Conservation (phyloP, 2,888 invertebrate genomes). For the Tenthredo notha region DNA sequence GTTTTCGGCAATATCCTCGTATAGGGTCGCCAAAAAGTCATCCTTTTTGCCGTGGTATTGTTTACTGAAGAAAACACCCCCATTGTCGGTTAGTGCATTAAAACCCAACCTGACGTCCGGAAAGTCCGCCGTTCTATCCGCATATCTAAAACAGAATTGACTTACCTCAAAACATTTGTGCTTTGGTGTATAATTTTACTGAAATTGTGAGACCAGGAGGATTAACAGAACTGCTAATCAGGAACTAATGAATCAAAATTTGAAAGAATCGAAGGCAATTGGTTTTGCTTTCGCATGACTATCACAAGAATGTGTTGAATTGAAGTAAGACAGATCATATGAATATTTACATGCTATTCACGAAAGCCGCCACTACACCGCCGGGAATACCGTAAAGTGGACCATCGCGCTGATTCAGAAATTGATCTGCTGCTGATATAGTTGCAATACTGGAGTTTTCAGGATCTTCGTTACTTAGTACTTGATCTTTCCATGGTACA, state of each 20-base stretch:
- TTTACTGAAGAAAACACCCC: slow-evolving; percentile 88
- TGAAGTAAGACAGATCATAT: neutral
- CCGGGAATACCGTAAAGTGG: slow-evolving; percentile 88
- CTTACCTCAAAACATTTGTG: neutral
- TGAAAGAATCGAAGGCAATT: neutral
- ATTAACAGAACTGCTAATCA: neutral
- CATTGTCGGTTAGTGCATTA: slow-evolving; percentile 86
- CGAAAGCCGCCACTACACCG: slow-evolving; percentile 88
- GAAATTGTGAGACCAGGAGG: neutral
- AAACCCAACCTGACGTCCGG: slow-evolving; percentile 91
- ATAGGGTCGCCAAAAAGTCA: slow-evolving; percentile 85
- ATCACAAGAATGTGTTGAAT: neutral
- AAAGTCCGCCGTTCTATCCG: slow-evolving; percentile 83
- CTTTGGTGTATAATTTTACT: neutral
- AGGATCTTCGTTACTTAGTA: slow-evolving; percentile 74
- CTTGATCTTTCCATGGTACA: slow-evolving; percentile 85
- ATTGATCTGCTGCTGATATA: slow-evolving; percentile 82
- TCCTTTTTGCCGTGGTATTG: slow-evolving; percentile 85
- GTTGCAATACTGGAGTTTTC: slow-evolving; percentile 76
- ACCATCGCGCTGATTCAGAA: slow-evolving; percentile 82
- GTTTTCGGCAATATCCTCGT: slow-evolving; percentile 85
- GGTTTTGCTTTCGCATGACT: neutral
- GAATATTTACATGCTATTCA: slow-evolving; percentile 82
- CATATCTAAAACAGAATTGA: slow-evolving; percentile 77
- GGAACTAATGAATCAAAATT: neutral